Evolutionary conservation across 2,888 invertebrate species (phyloP).

Genomic region (Pomacea canaliculata): DNA sequence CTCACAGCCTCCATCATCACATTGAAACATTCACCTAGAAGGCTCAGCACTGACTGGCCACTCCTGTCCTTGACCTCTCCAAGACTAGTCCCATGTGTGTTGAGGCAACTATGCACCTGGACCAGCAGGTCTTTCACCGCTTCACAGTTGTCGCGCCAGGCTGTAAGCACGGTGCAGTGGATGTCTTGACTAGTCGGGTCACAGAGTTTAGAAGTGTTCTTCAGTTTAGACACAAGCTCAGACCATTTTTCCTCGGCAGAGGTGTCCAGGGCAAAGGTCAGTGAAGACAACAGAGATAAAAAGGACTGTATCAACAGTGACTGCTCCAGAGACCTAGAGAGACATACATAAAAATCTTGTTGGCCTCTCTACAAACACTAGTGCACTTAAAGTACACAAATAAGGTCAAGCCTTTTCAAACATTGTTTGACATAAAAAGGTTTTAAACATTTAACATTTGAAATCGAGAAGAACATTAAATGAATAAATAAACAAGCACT

Average conservation of each 20-base stretch:
- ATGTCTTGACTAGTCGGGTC: not conserved
- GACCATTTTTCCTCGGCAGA: constrained; percentile 16
- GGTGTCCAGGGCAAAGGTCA: constrained; percentile 15
- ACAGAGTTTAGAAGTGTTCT: no score
- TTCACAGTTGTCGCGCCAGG: not conserved
- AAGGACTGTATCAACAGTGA: constrained; percentile 26
- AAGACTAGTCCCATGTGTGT: not conserved
- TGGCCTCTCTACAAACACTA: no score
- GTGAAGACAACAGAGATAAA: constrained; percentile 23
- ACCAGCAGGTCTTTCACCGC: not conserved
- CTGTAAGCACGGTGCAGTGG: not conserved
- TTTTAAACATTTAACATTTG: no score
- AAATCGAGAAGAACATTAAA: no score
- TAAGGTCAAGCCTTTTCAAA: no score
- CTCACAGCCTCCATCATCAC: constrained; percentile 21
- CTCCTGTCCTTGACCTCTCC: not conserved
- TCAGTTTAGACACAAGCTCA: not conserved
- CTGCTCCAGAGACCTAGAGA: constrained; percentile 28
- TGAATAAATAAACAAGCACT: no score
- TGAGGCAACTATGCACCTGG: not conserved
- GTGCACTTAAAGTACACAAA: no score
- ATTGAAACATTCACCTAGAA: constrained; percentile 26
- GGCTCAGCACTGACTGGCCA: not conserved
- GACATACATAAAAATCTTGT: not conserved
- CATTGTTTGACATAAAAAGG: no score